Base-by-base conservation (phyloP, 2,797 vertebrate species). In the Takifugu rubripes region DNA sequence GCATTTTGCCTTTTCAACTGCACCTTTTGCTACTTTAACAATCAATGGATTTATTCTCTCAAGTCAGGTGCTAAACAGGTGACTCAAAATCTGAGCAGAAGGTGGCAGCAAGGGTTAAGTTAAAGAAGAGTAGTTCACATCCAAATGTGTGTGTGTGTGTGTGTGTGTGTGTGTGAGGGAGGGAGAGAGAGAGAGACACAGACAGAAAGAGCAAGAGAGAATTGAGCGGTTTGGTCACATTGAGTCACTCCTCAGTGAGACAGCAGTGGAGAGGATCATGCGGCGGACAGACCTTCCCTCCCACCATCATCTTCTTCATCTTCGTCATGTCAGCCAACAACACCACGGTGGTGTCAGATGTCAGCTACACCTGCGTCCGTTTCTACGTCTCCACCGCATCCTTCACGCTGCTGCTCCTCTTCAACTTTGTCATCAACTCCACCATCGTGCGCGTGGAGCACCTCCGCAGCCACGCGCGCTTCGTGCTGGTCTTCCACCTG, bases 361-460 rank as follows among this genome's bases (percentile, higher is more conserved):
- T 7, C 7, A 0, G 0, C 31, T 88, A 89, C 72, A 66, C 80
- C 10, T 65, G 71, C 10, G 77, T 88, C 45, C 89, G 89, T 2
- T 84, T 92, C 3, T 86, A 81, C 61, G 88, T 89, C 6, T 91
- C 92, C n/a, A 80, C 83, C 15, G 54, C 49, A 5, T 90, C 89
- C 54, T 90, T 91, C 68, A 75, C 88, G 3, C 72, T 91, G 9
- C 66, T 93, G 25, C 77, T 87, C 17, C 60, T 91, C 77, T 92
- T 92, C 81, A 93, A 92, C 72, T 48, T 92, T 54, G 7, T 92
- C 51, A 92, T 93, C 55, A 90, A 88, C 77, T 89, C 79, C 79
- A 89, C 90, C 25, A 92, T 92, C 3, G 5, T 89, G 0, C 75
- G 88, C 5, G 86, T 87, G 33, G 60, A 74, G 73, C 74, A 74